A percentile compares a stretch with the other conserved stretches of the same genome.
Conservation (phyloP, 53 echinoderm and acorn worm species). For the Echinarachnius parma region DNA sequence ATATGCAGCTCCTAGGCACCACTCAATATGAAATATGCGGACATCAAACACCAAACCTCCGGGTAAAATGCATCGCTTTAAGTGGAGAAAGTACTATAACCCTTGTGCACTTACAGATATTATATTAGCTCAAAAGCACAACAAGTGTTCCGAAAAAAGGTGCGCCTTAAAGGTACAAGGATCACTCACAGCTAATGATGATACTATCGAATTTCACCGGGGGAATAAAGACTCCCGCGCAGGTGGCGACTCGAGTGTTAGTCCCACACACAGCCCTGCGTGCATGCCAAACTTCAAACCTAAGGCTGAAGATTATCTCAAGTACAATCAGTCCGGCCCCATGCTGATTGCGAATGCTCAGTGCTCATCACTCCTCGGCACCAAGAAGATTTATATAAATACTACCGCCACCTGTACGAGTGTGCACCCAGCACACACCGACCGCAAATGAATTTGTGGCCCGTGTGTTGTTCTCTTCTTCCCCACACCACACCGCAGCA, state of each 20-base stretch:
- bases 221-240: conserved; percentile 15
- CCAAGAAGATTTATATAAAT: too few relatives aligned
- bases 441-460: conserved; percentile 24
- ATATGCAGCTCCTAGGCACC: too few relatives aligned
- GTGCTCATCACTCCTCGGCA: conserved; percentile 23
- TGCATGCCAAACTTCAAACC: conserved; percentile 22
- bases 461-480: neutral
- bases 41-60: too few relatives aligned
- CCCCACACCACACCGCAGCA: neutral
- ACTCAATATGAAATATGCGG: too few relatives aligned
- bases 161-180: conserved; percentile 16
- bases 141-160: too few relatives aligned
- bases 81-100: conserved; percentile 44
- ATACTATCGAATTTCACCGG: conserved; percentile 28
- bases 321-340: conserved; percentile 24
- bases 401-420: conserved; percentile 37
- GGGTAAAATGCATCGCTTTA: too few relatives aligned
- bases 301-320: neutral
- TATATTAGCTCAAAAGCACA: too few relatives aligned
- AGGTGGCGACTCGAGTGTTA: conserved; percentile 6
- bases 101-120: conserved; percentile 1
- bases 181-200: conserved; percentile 38
- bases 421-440: conserved; percentile 1
- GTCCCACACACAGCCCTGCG: conserved; percentile 26
- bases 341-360: conserved; percentile 31